phyloP scores from a whole-genome alignment of 2,888 invertebrate species.

The Oxystoma pomonae region DNA sequence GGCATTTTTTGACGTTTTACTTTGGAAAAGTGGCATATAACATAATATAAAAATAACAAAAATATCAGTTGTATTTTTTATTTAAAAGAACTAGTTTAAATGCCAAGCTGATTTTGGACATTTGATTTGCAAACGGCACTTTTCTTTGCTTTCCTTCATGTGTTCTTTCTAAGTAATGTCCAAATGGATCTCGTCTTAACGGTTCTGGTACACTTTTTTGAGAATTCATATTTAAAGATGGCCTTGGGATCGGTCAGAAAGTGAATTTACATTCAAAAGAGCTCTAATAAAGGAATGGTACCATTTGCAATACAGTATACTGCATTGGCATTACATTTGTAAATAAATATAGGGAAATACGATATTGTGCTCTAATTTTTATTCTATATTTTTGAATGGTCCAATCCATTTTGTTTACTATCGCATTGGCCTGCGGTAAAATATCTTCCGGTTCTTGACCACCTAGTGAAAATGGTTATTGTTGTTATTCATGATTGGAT shows the following conservation, averaged over 20 bases:
- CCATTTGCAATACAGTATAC: neutral
- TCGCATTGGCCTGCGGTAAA: no score
- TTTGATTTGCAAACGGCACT: neutral
- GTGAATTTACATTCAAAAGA: no score
- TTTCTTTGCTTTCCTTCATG: slow-evolving; percentile 7
- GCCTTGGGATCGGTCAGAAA: no score
- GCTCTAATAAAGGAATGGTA: neutral
- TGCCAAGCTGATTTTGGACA: neutral
- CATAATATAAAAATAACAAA: neutral
- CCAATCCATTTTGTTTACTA: neutral
- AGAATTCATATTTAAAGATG: no score
- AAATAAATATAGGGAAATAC: neutral
- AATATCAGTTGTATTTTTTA: neutral
- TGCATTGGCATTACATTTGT: neutral
- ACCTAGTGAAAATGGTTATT: no score
- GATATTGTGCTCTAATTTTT: neutral
- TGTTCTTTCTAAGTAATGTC: slow-evolving; percentile 4
- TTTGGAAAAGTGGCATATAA: neutral
- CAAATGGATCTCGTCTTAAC: neutral
- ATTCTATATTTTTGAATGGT: neutral
- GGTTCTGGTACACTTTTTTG: neutral
- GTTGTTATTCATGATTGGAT: no score
- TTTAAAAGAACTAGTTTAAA: neutral
- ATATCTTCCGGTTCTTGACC: no score
- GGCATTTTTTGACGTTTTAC: neutral